These are phyloP conservation scores for Platichthys stellatus DNA, from an alignment of 2,113 vertebrate species.

Conservation along the genomic window DNA sequence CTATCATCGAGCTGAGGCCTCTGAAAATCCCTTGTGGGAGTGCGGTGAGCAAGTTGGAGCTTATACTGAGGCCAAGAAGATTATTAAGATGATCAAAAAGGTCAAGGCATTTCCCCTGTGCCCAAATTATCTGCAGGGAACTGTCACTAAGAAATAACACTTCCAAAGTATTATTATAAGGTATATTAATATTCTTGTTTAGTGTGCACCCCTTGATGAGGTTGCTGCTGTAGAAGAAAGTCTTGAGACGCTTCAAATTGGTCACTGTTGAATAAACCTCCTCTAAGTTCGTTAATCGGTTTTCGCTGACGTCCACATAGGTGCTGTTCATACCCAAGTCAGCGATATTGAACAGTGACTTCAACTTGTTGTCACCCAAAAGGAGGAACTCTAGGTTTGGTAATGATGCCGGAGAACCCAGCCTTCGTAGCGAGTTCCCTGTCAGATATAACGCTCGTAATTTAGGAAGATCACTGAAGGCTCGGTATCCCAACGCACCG, in stretches of 20 bases:
- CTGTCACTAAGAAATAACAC: slow-evolving; percentile 85
- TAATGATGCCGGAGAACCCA: slow-evolving; percentile 69
- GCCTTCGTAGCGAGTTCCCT: slow-evolving; percentile 84
- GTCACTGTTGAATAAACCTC: slow-evolving; percentile 78
- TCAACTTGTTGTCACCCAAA: slow-evolving; percentile 85
- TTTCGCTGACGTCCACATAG: slow-evolving; percentile 80
- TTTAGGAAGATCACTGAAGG: slow-evolving; percentile 80
- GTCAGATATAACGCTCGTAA: slow-evolving; percentile 80
- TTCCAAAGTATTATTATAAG: slow-evolving; percentile 71
- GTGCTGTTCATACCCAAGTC: slow-evolving; percentile 31
- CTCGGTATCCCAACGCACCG: slow-evolving; percentile 67
- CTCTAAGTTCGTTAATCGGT: slow-evolving; percentile 80
- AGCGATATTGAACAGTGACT: neutral
- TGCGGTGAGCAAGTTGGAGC: slow-evolving; percentile 81
- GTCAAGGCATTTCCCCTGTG: slow-evolving; percentile 78
- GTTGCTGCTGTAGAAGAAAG: slow-evolving; percentile 82
- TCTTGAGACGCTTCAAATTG: slow-evolving; percentile 59
- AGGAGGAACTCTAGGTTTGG: slow-evolving; percentile 65
- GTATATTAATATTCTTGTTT: fast-evolving
- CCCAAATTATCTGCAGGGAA: slow-evolving; percentile 86
- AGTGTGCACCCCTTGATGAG: slow-evolving; percentile 78
- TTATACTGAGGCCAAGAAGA: slow-evolving; percentile 80
- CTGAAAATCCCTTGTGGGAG: slow-evolving; percentile 86
- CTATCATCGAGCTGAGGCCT: slow-evolving; percentile 78
- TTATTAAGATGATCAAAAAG: slow-evolving; percentile 83